Conservation (phyloP, 1,140 invertebrate genomes). For the Nephotettix cincticeps region DNA sequence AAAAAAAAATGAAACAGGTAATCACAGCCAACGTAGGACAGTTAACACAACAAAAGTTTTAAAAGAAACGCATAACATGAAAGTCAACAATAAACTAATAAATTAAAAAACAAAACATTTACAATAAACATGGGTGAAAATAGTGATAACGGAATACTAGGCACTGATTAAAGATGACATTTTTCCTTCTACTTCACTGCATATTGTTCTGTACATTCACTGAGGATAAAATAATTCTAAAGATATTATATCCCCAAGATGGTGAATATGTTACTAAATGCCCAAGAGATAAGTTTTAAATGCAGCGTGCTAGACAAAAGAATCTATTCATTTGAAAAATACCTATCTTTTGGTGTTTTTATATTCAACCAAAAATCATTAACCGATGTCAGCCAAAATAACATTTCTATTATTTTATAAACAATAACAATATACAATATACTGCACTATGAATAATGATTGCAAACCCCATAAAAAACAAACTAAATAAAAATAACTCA, state of each 20-base stretch:
- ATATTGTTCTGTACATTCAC: slow-evolving; percentile 29
- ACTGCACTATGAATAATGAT: slow-evolving; percentile 29
- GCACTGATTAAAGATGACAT: not conserved
- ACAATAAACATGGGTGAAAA: not conserved
- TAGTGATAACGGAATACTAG: not conserved
- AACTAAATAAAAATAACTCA: slow-evolving; percentile 30
- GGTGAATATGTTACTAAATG: slow-evolving; percentile 10
- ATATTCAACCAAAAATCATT: slow-evolving; percentile 20
- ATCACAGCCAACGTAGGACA: slow-evolving; percentile 1
- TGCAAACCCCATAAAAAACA: slow-evolving; percentile 34
- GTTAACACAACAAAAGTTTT: slow-evolving; percentile 1
- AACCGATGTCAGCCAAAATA: slow-evolving; percentile 19
- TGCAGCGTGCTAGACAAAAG: slow-evolving; percentile 6
- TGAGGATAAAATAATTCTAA: slow-evolving; percentile 18
- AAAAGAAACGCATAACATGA: slow-evolving; percentile 9
- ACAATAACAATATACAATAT: slow-evolving; percentile 24
- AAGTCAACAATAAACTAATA: not conserved
- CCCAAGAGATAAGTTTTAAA: slow-evolving; percentile 21
- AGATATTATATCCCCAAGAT: slow-evolving; percentile 10
- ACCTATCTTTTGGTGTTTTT: slow-evolving; percentile 16
- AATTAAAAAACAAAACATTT: slow-evolving; percentile 16
- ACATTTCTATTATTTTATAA: slow-evolving; percentile 24
- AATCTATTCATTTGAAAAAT: slow-evolving; percentile 5
- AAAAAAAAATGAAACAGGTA: not conserved
- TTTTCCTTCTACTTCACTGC: slow-evolving; percentile 23